Conservation (phyloP, 2,113 vertebrate genomes). For the Melospiza georgiana region DNA sequence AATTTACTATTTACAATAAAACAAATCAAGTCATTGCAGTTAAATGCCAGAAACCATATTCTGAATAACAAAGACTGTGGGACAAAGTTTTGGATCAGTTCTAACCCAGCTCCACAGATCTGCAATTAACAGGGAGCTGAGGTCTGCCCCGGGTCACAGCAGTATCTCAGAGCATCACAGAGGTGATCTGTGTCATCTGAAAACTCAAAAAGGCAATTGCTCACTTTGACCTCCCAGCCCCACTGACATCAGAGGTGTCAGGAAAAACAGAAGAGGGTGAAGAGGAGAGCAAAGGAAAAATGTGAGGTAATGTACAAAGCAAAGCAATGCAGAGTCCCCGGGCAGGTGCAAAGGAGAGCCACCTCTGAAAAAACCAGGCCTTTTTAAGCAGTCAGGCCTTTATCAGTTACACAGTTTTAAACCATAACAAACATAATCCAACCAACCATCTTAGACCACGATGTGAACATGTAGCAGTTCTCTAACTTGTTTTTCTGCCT, state of each 20-base stretch:
- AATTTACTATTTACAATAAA: not conserved
- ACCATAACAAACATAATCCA: not conserved
- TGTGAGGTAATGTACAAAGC: accelerated
- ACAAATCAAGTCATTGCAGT: not conserved
- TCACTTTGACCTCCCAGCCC: not conserved
- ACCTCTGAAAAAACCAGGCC: not conserved
- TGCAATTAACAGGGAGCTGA: not conserved
- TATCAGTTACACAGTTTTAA: too few relatives aligned
- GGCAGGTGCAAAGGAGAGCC: too few relatives aligned
- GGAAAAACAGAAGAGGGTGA: not conserved
- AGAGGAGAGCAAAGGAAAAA: not conserved
- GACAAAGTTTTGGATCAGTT: not conserved
- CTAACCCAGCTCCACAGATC: not conserved
- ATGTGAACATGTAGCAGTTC: too few relatives aligned
- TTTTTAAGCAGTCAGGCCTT: not conserved
- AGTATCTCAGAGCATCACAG: not conserved
- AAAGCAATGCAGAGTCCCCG: not conserved
- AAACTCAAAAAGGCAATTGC: not conserved
- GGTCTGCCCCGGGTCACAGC: not conserved
- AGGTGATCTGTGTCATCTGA: not conserved
- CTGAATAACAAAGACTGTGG: not conserved
- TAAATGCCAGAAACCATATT: not conserved
- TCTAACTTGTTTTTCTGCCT: not conserved
- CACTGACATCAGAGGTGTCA: not conserved
- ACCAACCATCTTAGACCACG: accelerated